phyloP scores from a whole-genome alignment of 2,797 vertebrate genomes.

The Rhynchonycteris naso region DNA sequence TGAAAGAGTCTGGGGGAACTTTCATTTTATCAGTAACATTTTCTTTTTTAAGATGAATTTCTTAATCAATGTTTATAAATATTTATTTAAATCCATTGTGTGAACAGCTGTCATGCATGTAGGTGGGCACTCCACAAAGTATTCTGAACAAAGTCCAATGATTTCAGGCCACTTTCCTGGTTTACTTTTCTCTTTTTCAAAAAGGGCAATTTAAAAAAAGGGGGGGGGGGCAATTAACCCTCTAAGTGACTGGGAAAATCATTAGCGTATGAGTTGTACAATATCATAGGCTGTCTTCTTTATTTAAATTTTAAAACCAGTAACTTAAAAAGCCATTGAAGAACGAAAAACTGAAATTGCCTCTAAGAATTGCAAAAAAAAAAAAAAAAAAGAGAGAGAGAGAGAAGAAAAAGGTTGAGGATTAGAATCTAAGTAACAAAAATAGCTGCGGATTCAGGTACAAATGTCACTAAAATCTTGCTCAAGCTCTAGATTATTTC shows the following conservation, averaged over 20 bases:
- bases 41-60: background rate
- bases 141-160: background rate
- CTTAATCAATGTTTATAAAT: background rate
- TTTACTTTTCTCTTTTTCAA: background rate
- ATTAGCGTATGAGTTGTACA: background rate
- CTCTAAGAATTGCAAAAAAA: background rate
- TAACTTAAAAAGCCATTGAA: background rate
- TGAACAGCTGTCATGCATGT: conserved; percentile 52
- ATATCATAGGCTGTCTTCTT: background rate
- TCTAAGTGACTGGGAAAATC: background rate
- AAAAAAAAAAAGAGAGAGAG: background rate
- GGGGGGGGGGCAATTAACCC: background rate
- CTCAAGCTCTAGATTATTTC: background rate
- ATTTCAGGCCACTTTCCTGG: background rate
- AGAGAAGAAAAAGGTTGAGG: background rate
- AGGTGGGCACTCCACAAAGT: conserved; percentile 16
- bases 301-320: background rate
- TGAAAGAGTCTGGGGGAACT: background rate
- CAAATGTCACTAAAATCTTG: background rate
- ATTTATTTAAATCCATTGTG: background rate
- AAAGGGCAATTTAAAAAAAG: background rate
- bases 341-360: background rate
- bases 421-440: background rate
- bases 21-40: background rate
- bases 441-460: background rate